These are phyloP conservation scores for Promerops cafer DNA, from an alignment of 2,113 vertebrate species.

Conservation along the genomic window DNA sequence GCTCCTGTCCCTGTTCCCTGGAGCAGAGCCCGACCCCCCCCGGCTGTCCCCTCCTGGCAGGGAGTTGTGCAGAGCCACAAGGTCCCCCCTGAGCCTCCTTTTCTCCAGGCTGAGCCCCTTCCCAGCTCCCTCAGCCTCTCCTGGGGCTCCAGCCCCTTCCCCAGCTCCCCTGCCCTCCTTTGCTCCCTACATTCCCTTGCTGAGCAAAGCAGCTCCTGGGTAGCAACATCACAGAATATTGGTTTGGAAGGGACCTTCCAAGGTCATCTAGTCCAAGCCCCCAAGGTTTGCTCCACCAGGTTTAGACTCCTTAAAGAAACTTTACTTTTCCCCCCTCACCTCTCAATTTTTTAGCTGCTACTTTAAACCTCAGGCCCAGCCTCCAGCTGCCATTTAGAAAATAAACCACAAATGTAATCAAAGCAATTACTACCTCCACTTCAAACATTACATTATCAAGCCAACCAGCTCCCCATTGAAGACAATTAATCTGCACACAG, in stretches of 20 bases:
- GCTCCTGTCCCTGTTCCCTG: rapidly evolving
- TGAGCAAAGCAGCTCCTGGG: rapidly evolving
- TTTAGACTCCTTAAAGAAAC: background rate
- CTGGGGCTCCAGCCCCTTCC: background rate
- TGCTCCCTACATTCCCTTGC: rapidly evolving
- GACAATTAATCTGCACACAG: constrained; percentile 33
- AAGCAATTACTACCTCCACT: constrained; percentile 42
- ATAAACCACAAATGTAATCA: background rate
- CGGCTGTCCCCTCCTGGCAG: background rate
- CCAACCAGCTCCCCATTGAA: constrained; percentile 17
- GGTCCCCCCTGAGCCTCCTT: background rate
- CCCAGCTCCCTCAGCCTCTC: background rate
- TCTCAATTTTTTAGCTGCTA: background rate
- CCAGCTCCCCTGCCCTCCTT: background rate
- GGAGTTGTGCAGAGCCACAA: background rate
- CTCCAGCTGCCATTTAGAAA: background rate
- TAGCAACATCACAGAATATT: rapidly evolving
- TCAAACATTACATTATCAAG: constrained; percentile 31
- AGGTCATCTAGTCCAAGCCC: background rate
- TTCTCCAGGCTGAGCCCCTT: background rate
- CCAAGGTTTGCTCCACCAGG: background rate
- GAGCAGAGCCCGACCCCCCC: background rate
- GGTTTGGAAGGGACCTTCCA: background rate
- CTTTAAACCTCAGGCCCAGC: background rate
- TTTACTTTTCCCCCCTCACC: rapidly evolving